Conservation (phyloP, 2,113 vertebrate genomes). For the Misgurnus mizolepis region DNA sequence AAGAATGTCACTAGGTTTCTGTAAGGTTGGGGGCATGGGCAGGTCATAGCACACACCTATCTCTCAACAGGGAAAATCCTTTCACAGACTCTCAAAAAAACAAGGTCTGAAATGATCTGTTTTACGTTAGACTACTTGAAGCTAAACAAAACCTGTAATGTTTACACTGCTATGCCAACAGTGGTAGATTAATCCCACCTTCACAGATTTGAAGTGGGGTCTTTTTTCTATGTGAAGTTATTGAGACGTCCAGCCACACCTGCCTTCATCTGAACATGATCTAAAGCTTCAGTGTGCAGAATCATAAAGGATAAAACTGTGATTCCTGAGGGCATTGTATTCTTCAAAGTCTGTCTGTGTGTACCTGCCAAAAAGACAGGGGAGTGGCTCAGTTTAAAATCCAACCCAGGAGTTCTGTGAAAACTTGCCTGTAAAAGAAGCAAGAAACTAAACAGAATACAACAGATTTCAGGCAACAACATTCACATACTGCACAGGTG, state of each 20-base stretch:
- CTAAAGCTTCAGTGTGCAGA: slow-evolving; percentile 11
- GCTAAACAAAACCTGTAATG: background rate
- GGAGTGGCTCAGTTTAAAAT: slow-evolving; percentile 71
- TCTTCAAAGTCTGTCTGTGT: slow-evolving; percentile 56
- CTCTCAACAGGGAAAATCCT: background rate
- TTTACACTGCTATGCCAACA: slow-evolving; percentile 16
- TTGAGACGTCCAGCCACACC: slow-evolving; percentile 34
- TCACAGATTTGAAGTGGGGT: background rate
- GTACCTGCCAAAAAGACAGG: slow-evolving; percentile 65
- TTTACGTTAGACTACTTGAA: background rate
- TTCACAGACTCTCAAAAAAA: background rate
- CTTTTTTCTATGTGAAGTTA: slow-evolving; percentile 20
- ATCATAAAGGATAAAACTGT: slow-evolving; percentile 60
- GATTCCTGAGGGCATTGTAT: slow-evolving; percentile 59
- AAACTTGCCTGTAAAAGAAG: slow-evolving; percentile 70
- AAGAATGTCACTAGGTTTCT: too few species aligned
- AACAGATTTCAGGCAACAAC: slow-evolving; percentile 58
- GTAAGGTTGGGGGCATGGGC: too few species aligned
- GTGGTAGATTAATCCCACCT: background rate
- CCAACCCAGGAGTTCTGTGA: slow-evolving; percentile 64
- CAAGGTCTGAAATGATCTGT: background rate
- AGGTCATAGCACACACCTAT: background rate
- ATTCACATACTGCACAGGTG: slow-evolving; percentile 44
- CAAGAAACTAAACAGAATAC: slow-evolving; percentile 59
- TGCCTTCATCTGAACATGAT: slow-evolving; percentile 44